Evolutionary conservation across 2,888 invertebrate species (phyloP), one percentile per base, ranked within the genome.

Genomic region (Mechanitis messenoides): DNA sequence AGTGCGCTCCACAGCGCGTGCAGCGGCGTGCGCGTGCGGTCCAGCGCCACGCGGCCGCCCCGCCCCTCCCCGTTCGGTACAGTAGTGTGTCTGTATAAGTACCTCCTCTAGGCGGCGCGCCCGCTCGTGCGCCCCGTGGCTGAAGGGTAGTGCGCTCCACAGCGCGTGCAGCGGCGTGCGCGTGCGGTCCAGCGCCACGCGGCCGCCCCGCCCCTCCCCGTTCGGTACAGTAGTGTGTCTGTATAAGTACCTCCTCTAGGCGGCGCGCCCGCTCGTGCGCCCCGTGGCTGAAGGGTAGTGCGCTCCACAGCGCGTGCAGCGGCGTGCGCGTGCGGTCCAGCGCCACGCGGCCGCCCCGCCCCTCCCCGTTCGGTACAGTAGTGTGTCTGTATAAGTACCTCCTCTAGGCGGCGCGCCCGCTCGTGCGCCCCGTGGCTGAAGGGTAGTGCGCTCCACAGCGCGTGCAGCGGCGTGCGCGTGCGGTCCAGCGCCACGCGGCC

Each of bases 401-500:
- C 81, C 64, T 85, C 93, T 6, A 70, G 72, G 64, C 68, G 61
- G n/a, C 65, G 58, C 33, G 58, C 63, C 42, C 67, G 57, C 33
- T 68, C 67, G 53, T 56, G 63, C 65, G 59, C 46, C 33, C 58
- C 62, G 55, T 66, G 69, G 31, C 63, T 65, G 67, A 67, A 66
- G 45, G 73, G 69, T 47, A 96, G 86, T 63, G 91, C 90, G 61
- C 93, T 92, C 95, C 96, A 95, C 71, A 95, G 92, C 71, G 94
- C 93, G 89, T 97, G 95, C 76, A 93, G 91, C 65, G 92, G 91
- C 60, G 94, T 93, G 65, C 92, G 87, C 67, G 93, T 92, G 63
- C 97, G 92, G 89, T 97, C 97, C 67, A 98, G 87, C 69, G 95
- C 91, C 59, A 97, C 92, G 71, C 98, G 94, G 55, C 98, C 98